phyloP scores from a whole-genome alignment of 2,113 vertebrate species.

The Mastomys coucha region DNA sequence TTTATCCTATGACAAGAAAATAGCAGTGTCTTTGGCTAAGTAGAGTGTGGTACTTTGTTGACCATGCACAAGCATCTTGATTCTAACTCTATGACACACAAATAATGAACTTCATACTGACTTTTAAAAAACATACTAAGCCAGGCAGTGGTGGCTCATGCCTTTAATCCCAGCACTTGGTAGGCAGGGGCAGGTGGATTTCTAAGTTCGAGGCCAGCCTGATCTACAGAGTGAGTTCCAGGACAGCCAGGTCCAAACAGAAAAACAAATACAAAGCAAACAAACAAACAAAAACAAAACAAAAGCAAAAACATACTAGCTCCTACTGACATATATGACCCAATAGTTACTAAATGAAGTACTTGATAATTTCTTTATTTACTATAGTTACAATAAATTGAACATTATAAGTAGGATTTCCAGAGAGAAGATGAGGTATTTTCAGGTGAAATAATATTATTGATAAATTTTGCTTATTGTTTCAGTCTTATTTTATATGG shows the following conservation, averaged over 20 bases:
- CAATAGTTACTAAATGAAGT: background rate
- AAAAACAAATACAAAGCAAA: too few species aligned
- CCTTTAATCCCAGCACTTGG: too few species aligned
- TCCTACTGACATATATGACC: background rate
- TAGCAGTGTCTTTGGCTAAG: background rate
- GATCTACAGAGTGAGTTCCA: too few species aligned
- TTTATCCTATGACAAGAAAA: background rate
- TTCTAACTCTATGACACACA: background rate
- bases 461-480: background rate
- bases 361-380: background rate
- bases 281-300: too few species aligned
- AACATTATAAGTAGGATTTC: slow-evolving; percentile 23
- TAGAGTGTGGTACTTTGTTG: background rate
- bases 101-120: background rate
- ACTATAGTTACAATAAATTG: background rate
- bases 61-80: background rate
- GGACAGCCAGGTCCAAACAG: too few species aligned
- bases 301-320: background rate
- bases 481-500: background rate
- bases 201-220: too few species aligned
- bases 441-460: background rate
- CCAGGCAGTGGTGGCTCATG: too few species aligned
- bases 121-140: too few species aligned
- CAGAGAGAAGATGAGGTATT: background rate
- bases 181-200: too few species aligned